Base-by-base conservation (phyloP, 2,113 vertebrate species). In the Sakesphorus luctuosus region DNA sequence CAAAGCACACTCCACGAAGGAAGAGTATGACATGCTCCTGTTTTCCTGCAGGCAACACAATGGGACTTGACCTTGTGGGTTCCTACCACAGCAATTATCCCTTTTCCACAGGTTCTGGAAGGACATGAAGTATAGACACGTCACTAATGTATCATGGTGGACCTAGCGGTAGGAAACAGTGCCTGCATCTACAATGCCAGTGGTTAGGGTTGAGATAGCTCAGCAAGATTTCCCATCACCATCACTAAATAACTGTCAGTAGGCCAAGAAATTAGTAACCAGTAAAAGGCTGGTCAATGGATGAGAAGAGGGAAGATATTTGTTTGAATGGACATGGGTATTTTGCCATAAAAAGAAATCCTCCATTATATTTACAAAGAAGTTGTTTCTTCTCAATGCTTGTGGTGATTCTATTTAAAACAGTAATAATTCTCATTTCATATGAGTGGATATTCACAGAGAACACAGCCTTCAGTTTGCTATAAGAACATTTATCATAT, bases 401-500 rank as follows among this genome's bases (percentile, higher is more conserved):
- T 81, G 31, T 40, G 8, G 24, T 74, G 84, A 74, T 84, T 92
- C 77, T 93, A 63, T 77, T 95, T 94, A 87, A 89, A 93, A 83
- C 3, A 84, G 47, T 69, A 89, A 89, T 52, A 89, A 89, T 52
- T 94, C 79, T 76, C 59, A 53, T 67, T 93, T 83, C 79, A 59
- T 52, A 47, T 63, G 79, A 90, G 55, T 82, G 93, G 58, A 67
- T 76, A 94, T 69, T 49, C 82, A 89, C 40, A 83, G 82, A 84
- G 18, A 91, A 35, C 59, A 76, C 0, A 87, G 38, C 33, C 63
- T 82, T 90, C 68, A 46, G 68, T 67, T 80, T 83, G 75, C 75
- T 77, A 36, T 83, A 63, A 84, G 82, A 93, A 69, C 8, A 0
- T 80, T 90, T 80, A 94, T 95, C 84, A 88, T 67, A 90, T 50